Base-by-base conservation (phyloP, 2,113 vertebrate genomes). In the Dicentrarchus labrax region DNA sequence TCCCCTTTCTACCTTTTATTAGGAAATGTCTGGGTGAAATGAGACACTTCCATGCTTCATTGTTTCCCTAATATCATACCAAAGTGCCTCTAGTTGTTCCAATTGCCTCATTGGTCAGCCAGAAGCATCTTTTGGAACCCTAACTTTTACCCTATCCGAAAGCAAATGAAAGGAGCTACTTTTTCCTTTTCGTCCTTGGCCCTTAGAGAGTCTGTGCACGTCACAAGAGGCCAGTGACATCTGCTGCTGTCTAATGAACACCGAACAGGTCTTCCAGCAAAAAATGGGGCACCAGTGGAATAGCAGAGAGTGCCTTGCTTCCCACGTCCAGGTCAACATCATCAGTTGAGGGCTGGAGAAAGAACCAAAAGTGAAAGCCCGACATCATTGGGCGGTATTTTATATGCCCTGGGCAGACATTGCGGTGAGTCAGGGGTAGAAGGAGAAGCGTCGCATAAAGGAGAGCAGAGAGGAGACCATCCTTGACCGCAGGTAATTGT, bases 401-500 rank as follows among this genome's bases (percentile, higher is more conserved):
- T 53, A 47, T 53, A 22, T 45, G 72, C 60, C 54, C 50, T 1
- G 8, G 80, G 71, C 56, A 54, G 76, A 83, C 76, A 9, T 0
- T 64, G 41, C 4, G 2, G 67, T 24, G 71, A 78, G 82, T 67
- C n/a, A 30, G 51, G 60, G 71, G 60, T 24, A 68, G 47, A 72
- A 22, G 53, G 16, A 60, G 45, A 61, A 61, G 67, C 13, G 8
- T 39, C 7, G 0, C 12, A 66, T 61, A 81, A 53, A 69, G 62
- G 53, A 68, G 41, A 85, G 53, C 72, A 39, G 48, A 47, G 62
- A 80, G 59, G 36, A 85, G 71, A 59, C 73, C 17, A 78, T 65
- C 65, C 60, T 74, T 73, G 78, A 82, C 68, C 3, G 45, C 48
- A 65, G 78, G 59, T 74, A 80, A 84, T 72, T 62, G 72, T 81